Base-by-base conservation (phyloP, 2,797 vertebrate species). In the Notamacropus eugenii region DNA sequence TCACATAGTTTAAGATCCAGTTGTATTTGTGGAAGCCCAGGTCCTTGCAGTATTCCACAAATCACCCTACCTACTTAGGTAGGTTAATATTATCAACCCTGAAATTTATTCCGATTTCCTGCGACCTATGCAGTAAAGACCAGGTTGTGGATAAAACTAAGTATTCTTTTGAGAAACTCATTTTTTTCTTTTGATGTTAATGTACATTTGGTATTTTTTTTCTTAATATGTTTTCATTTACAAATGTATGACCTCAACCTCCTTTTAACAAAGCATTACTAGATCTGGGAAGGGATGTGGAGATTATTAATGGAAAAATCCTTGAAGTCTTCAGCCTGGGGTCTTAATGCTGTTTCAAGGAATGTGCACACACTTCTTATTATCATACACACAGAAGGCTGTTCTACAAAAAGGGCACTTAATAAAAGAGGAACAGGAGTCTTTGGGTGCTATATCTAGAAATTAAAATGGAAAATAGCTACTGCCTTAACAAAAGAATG, bases 201-300 rank as follows among this genome's bases (percentile, higher is more conserved):
- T 92, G 95, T 97, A 97, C 97, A 97, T 97, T 98, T 98, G 19
- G 95, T 95, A 97, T 96, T 97, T 97, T 92, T 94, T 95, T 93
- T 87, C n/a, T 96, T 59, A 94, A 95, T 94, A 67, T 5, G 0
- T 98, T 98, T 98, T 96, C 97, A 95, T 95, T 98, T 92, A 55
- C 98, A 98, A 98, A 98, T 96, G 97, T 98, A 98, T 98, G 98
- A 98, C 98, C 97, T 98, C 98, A 98, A 96, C 97, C 95, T 96
- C 97, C 97, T 97, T 98, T 96, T 96, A 98, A 96, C 96, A 97
- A 96, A 55, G 95, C 46, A 93, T 82, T 93, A 93, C 90, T 95
- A 59, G 95, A 98, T 96, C 97, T 98, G 97, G 98, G 98, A 98
- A 97, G 98, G 98, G 98, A 98, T 0, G 94, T 97, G 96, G 97